A percentile compares a stretch with the other conserved stretches of the same genome.
phyloP scores from a whole-genome alignment of 2,113 vertebrate genomes.

The Nettapus auritus region DNA sequence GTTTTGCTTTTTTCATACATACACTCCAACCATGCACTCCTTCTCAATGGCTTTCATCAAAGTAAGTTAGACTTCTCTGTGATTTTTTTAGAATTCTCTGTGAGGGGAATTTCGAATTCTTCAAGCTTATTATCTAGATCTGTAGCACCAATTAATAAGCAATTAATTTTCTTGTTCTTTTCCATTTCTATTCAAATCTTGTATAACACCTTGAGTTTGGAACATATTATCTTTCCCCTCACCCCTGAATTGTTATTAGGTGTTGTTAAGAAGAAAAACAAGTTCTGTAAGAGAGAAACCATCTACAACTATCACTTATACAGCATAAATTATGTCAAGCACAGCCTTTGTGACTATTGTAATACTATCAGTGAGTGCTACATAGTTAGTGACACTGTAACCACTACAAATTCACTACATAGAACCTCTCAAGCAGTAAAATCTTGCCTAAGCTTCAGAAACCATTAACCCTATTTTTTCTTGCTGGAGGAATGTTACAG shows the following conservation, averaged over 20 bases:
- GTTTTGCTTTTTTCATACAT: not conserved
- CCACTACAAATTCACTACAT: not conserved
- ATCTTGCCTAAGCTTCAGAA: not conserved
- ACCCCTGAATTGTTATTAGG: not conserved
- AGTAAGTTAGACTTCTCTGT: not conserved
- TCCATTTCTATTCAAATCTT: not conserved
- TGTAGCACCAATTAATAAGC: not conserved
- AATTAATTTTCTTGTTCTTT: not conserved
- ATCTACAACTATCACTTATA: not conserved
- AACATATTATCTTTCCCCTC: not conserved
- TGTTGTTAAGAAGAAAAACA: not conserved
- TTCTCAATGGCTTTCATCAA: not conserved
- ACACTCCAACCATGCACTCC: not conserved
- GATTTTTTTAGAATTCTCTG: not conserved
- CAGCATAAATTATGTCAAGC: not conserved
- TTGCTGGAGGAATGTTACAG: not conserved
- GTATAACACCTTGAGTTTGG: not conserved
- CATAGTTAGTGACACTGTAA: not conserved
- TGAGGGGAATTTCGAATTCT: not conserved
- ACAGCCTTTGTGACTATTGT: not conserved
- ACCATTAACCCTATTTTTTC: not conserved
- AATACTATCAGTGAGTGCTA: too few species aligned
- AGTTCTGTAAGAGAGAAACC: not conserved
- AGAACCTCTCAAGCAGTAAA: not conserved
- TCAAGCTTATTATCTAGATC: not conserved